Conservation (phyloP, 2,113 vertebrate species). For the Xiphophorus couchianus region DNA sequence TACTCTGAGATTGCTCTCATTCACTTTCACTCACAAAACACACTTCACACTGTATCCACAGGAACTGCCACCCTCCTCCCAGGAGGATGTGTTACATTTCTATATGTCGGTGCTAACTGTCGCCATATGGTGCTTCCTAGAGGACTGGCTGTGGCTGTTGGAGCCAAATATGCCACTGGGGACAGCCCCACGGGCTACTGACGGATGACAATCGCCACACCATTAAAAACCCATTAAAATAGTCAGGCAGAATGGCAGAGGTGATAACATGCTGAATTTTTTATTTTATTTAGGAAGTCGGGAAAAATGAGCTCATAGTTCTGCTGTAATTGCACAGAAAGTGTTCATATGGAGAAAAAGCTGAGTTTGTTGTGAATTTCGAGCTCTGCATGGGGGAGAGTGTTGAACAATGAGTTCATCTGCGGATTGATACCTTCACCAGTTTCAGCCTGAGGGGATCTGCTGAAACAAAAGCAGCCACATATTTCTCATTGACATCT, state of each 20-base stretch:
- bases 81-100: conserved; percentile 49
- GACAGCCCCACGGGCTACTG: conserved; percentile 54
- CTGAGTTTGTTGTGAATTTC: too few species aligned
- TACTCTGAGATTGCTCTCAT: conserved; percentile 25
- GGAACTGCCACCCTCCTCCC: conserved; percentile 36
- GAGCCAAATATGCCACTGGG: conserved; percentile 56
- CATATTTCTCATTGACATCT: conserved; percentile 58
- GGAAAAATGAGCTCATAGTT: background rate
- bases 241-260: background rate
- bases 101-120: conserved; percentile 49
- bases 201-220: conserved; percentile 70
- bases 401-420: background rate
- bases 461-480: conserved; percentile 57
- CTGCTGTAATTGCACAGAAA: background rate
- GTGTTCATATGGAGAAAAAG: too few species aligned
- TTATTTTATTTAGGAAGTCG: background rate
- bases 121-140: conserved; percentile 52
- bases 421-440: conserved; percentile 17
- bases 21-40: conserved; percentile 20
- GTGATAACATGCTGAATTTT: conserved; percentile 15
- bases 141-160: conserved; percentile 53
- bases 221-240: conserved; percentile 62
- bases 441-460: conserved; percentile 49
- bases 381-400: background rate
- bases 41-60: conserved; percentile 24